Evolutionary conservation across 2,113 vertebrate genomes (phyloP).

Genomic region (Hoplias malabaricus): DNA sequence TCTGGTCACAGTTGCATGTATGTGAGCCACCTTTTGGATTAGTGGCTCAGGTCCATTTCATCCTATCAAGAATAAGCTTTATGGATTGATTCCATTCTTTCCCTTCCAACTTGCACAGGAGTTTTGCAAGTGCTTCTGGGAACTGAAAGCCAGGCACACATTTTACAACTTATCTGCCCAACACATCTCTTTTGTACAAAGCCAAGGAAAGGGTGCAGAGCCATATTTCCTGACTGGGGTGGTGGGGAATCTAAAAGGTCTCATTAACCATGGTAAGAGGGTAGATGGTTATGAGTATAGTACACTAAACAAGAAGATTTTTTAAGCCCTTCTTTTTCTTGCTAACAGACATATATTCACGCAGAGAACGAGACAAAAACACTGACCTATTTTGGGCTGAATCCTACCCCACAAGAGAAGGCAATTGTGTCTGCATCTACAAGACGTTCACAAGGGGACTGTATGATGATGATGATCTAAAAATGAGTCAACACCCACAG

Average conservation of each 20-base stretch:
- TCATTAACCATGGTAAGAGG: background rate
- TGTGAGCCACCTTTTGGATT: conserved; percentile 14
- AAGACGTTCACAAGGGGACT: background rate
- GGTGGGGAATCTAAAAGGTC: background rate
- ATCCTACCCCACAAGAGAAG: background rate
- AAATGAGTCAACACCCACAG: conserved; percentile 1
- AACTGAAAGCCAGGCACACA: background rate
- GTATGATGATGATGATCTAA: conserved; percentile 11
- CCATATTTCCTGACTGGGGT: background rate
- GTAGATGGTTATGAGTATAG: background rate
- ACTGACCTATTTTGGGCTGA: background rate
- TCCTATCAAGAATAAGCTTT: conserved; percentile 26
- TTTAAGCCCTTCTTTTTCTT: background rate
- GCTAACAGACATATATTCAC: background rate
- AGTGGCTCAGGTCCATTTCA: conserved; percentile 24
- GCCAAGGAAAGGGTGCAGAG: conserved; percentile 5
- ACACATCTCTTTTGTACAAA: background rate
- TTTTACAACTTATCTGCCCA: background rate
- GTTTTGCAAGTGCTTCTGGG: background rate
- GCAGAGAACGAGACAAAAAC: too few species aligned
- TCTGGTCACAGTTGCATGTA: background rate
- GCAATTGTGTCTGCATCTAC: background rate
- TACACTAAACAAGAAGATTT: background rate
- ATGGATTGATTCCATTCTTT: background rate
- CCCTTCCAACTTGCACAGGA: background rate